Evolutionary conservation across 64 coral and sea anemone genomes (phyloP), one percentile per base, ranked within the genome.

Genomic region (Porites australiensis): DNA sequence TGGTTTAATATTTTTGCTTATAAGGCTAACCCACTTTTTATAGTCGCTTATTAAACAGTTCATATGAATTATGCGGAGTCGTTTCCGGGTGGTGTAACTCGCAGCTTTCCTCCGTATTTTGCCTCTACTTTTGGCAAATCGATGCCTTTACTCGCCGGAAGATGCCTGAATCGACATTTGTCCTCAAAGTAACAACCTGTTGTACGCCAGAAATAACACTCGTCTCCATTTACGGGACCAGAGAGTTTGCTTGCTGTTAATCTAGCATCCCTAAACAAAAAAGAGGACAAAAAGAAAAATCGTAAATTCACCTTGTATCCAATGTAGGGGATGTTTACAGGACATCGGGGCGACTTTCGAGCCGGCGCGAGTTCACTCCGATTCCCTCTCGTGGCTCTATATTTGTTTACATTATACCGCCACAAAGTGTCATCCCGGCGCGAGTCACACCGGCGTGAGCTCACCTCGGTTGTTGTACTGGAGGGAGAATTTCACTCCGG

Each of bases 121-220:
- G 94, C 94, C 83, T 99, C 98, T 8, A 99, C 98, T 74, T 93
- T 96, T 77, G 76, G 91, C 14, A 99, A 75, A 61, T 99, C 98
- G 21, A 95, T 8, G 4, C 94, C 88, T 88, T 92, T 99, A 64
- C 87, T 86, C 18, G 52, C 88, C 19, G 98, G 98, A 15, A 96
- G 3, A 77, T 99, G 98, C 55, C 44, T 89, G 51, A 94, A 96
- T 77, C 79, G 82, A 79, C 98, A 99, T 27, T 93, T 94, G 11
- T 99, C 94, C 1, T 76, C 98, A 83, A 96, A 99, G 44, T 80
- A 88, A 64, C 98, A 99, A 3, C 98, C 98, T 13, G 98, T 96
- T 7, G 98, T 99, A n/a, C 98, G 88, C 98, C 98, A 99, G 92
- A 99, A 99, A 72, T 99, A 99, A 45, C 98, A 99, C 79, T 99